Evolutionary conservation across 2,888 invertebrate species (phyloP), one percentile per base, ranked within the genome.

Genomic region (Scelioninae gen. 2): DNA sequence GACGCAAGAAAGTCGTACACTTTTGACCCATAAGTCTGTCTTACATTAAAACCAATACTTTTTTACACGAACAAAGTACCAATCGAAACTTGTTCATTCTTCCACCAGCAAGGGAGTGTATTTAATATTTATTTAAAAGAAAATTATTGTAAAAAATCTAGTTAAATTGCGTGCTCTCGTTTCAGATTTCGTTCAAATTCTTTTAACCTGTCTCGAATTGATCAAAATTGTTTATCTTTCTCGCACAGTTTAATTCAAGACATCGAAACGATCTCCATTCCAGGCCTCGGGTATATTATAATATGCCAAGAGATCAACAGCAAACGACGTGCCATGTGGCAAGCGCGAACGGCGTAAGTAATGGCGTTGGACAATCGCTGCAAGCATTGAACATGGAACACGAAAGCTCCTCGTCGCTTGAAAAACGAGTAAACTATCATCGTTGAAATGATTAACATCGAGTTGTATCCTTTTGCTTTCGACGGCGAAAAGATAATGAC

Each of bases 261-360:
- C 0, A 10, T 19, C 52, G 11, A 22, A 68, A 52, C 41, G 45
- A 41, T 61, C 57, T 28, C 46, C 35, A 58, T 28, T 55, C 39
- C n/a, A 31, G 31, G 73, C 43, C 60, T 18, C 19, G 37, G 55
- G 67, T 53, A 46, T 43, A 55, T n/a, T n/a, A n/a, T 41, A 63
- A 63, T 55, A 50, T 60, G 60, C 48, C 43, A 43, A 68, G 37
- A 70, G 35, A 70, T 70, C 63, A 57, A 48, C 55, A 43, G 28
- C 39, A 64, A 39, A 68, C 64, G 69, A 68, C 71, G 74, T 75
- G 78, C 77, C 81, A 83, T 83, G 82, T 82, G 81, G 83, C 80
- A 83, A 81, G 79, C 83, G 79, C 79, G 79, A 83, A 82, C 79
- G 81, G 78, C 75, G 78, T 79, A 80, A 83, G 81, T 81, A 82